A percentile compares a stretch with the other conserved stretches of the same genome.
phyloP scores from a whole-genome alignment of 2,797 vertebrate species.

The Menidia menidia region DNA sequence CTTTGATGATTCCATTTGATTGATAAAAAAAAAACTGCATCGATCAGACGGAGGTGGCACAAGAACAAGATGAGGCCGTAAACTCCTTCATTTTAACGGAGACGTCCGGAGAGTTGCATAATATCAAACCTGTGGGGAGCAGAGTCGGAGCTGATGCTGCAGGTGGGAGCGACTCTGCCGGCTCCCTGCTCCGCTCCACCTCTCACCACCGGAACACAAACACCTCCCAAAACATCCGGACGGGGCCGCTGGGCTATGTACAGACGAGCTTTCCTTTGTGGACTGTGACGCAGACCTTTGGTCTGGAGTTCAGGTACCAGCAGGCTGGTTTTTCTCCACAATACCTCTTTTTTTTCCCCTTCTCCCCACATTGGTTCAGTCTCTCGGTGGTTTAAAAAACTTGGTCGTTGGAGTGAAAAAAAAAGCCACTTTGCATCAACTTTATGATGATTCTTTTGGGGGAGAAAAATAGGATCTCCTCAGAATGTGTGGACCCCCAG shows the following conservation, averaged over 20 bases:
- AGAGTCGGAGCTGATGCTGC: conserved; percentile 55
- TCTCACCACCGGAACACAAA: conserved; percentile 1
- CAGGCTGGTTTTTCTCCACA: conserved; percentile 1
- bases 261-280: conserved; percentile 4
- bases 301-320: not conserved
- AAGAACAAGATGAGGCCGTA: conserved; percentile 16
- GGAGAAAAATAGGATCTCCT: not conserved
- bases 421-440: not conserved
- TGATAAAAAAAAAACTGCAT: not conserved
- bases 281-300: too few relatives aligned
- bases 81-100: conserved; percentile 11
- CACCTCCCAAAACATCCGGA: conserved; percentile 12
- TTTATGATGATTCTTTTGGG: not conserved
- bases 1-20: conserved; percentile 1
- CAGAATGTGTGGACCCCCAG: not conserved
- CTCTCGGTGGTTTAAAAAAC: not conserved
- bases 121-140: not conserved
- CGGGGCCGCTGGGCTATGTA: not conserved
- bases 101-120: conserved; percentile 40
- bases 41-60: not conserved
- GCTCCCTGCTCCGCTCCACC: not conserved
- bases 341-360: not conserved
- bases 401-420: not conserved
- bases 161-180: too few relatives aligned
- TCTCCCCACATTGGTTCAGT: not conserved